Conservation (phyloP, 2,888 invertebrate species). For the Limulus polyphemus region DNA sequence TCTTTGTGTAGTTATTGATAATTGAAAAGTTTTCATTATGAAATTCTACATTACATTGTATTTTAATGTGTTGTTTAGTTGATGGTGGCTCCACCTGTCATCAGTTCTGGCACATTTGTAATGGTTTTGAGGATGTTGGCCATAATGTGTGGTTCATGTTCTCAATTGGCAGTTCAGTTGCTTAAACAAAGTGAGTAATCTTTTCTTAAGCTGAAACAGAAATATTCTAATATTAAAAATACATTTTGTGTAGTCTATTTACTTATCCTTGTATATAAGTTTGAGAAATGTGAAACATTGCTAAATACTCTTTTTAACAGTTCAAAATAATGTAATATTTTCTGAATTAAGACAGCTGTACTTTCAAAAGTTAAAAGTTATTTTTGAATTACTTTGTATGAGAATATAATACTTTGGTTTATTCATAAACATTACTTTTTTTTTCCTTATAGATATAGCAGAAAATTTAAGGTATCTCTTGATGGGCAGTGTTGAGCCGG, state of each 20-base stretch:
- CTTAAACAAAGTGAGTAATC: conserved; percentile 58
- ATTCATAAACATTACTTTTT: conserved; percentile 1
- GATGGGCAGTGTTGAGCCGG: conserved; percentile 40
- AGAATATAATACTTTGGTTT: too few species aligned
- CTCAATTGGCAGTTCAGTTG: conserved; percentile 79
- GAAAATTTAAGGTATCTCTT: conserved; percentile 87
- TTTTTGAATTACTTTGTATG: too few species aligned
- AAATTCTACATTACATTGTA: too few species aligned
- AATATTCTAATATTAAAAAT: too few species aligned
- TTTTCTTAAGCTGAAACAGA: not conserved
- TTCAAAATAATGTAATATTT: too few species aligned
- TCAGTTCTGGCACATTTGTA: conserved; percentile 89
- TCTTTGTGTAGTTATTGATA: too few species aligned
- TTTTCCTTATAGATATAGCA: conserved; percentile 54
- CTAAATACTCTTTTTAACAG: too few species aligned
- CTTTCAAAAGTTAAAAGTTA: too few species aligned
- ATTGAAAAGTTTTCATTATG: too few species aligned
- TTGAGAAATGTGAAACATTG: not conserved
- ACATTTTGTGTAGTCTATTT: not conserved
- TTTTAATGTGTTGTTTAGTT: conserved; percentile 10
- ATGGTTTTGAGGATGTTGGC: conserved; percentile 92
- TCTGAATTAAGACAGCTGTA: too few species aligned
- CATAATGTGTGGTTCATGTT: conserved; percentile 89
- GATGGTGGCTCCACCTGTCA: conserved; percentile 65
- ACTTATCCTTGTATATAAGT: not conserved